Evolutionary conservation across 2,888 invertebrate species (phyloP), one percentile per base, ranked within the genome.

Genomic region (Bhutanitis thaidina): DNA sequence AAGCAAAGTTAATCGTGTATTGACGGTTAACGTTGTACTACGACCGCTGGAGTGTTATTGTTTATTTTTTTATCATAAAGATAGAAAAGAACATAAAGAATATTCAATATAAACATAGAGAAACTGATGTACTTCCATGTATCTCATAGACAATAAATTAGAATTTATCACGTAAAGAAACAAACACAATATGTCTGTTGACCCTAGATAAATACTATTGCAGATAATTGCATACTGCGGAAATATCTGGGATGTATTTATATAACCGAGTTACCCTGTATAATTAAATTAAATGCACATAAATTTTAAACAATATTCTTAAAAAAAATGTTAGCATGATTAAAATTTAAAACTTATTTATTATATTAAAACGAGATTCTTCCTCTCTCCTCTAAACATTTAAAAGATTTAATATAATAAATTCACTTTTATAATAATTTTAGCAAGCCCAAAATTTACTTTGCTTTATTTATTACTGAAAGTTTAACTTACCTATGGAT

Each of bases 401-500:
- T n/a, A n/a, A n/a, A n/a, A n/a, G n/a, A n/a, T n/a, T n/a, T n/a
- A n/a, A n/a, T n/a, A n/a, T n/a, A n/a, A n/a, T n/a, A n/a, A n/a
- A n/a, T n/a, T n/a, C n/a, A n/a, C n/a, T n/a, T n/a, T n/a, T n/a
- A n/a, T n/a, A n/a, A n/a, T n/a, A n/a, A n/a, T n/a, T n/a, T n/a
- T n/a, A n/a, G n/a, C n/a, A n/a, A n/a, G n/a, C n/a, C n/a, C n/a
- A n/a, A n/a, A n/a, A n/a, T n/a, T n/a, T n/a, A n/a, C n/a, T n/a
- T n/a, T n/a, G n/a, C n/a, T 20, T 3, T 3, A 20, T 2, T 20
- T 34, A 9, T 14, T 12, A 7, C 3, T 32, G 12, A 5, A 38
- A 30, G 37, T 10, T 5, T 15, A 15, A 88, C 90, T 90, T 80
- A 91, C 91, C 91, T 63, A 90, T 81, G 56, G 88, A 87, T 80